These are phyloP conservation scores for Otis tarda DNA, from an alignment of 2,113 vertebrate species.

Conservation along the genomic window DNA sequence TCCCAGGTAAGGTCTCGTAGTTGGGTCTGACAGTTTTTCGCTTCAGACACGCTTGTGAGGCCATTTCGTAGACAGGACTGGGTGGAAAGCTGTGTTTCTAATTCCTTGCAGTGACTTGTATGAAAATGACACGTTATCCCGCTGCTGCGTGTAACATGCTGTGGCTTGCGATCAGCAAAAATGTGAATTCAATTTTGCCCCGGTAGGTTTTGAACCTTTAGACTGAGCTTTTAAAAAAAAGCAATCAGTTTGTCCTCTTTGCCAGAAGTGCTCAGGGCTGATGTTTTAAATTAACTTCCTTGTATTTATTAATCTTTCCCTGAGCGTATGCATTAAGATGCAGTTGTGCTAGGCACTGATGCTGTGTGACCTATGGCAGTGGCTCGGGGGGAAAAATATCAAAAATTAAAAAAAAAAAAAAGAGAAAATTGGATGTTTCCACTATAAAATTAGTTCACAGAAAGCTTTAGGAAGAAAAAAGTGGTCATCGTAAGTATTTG, in stretches of 20 bases:
- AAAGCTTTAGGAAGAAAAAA: neutral
- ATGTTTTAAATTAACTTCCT: slow-evolving; percentile 8
- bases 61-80: neutral
- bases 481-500: neutral
- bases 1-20: neutral
- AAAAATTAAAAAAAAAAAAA: no score
- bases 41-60: neutral
- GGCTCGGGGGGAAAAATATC: no score
- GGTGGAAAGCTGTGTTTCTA: neutral
- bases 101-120: neutral
- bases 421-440: neutral
- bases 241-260: neutral
- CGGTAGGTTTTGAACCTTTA: neutral
- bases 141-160: neutral
- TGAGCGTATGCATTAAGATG: neutral
- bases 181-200: neutral
- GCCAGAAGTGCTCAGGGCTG: neutral
- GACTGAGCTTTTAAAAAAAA: neutral
- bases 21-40: neutral
- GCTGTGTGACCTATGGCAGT: neutral
- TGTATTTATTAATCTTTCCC: neutral
- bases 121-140: neutral
- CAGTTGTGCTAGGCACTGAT: neutral
- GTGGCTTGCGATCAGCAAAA: neutral
- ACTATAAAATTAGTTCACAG: neutral